Conservation (phyloP, 2,113 vertebrate genomes). For the Spea bombifrons region DNA sequence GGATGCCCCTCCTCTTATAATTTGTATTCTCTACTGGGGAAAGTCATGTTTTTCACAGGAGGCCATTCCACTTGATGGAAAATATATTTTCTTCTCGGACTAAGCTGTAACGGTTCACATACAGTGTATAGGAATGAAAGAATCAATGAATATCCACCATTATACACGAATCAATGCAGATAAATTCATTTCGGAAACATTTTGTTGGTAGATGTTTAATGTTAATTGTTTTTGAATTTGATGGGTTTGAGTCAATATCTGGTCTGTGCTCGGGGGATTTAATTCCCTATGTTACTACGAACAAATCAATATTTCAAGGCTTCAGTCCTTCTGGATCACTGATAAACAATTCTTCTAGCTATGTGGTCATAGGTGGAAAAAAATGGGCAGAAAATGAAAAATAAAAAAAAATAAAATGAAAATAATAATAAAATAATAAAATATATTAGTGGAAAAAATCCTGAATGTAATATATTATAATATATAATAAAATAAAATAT, state of each 20-base stretch:
- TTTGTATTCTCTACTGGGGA: too few species aligned
- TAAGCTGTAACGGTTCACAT: too few species aligned
- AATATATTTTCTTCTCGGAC: too few species aligned
- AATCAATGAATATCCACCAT: not conserved
- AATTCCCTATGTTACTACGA: not conserved
- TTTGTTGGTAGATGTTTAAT: not conserved
- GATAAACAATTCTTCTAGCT: not conserved
- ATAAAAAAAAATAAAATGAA: too few species aligned
- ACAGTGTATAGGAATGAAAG: not conserved
- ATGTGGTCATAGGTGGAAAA: not conserved
- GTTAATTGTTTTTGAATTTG: not conserved
- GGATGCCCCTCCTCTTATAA: too few species aligned
- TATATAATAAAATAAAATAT: too few species aligned
- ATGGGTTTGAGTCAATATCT: not conserved
- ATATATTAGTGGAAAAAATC: too few species aligned
- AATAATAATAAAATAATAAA: too few species aligned
- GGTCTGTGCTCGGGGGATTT: not conserved
- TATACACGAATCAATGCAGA: not conserved
- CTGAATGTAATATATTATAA: too few species aligned
- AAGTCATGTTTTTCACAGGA: too few species aligned
- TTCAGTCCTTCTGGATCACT: not conserved
- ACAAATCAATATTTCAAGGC: conserved; percentile 1
- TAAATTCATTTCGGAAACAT: not conserved
- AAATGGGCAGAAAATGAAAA: too few species aligned
- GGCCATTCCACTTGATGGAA: too few species aligned